Percentiles rank a stretch among this genome's conserved stretches.
phyloP scores from a whole-genome alignment of 2,888 invertebrate genomes.

The Temnothorax unifasciatus region DNA sequence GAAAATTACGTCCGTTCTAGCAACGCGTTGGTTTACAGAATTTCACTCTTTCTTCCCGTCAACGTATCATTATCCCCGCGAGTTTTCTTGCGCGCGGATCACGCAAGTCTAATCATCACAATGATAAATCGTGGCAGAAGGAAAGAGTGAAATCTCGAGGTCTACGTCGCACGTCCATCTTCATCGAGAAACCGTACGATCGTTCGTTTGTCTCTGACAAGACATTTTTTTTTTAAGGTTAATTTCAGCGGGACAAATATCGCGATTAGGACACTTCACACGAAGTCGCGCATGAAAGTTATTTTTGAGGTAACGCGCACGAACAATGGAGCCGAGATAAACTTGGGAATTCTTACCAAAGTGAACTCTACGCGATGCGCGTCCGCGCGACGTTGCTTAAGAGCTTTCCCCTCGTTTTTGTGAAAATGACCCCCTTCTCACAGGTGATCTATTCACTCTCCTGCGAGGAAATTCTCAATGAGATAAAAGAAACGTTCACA shows the following conservation, averaged over 20 bases:
- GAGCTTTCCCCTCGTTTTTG: conserved; percentile 55
- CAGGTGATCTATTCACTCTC: conserved; percentile 42
- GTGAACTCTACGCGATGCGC: conserved; percentile 8
- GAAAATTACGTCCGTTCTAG: conserved; percentile 25
- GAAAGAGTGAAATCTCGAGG: conserved; percentile 43
- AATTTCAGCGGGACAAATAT: neutral
- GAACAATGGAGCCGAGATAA: conserved; percentile 43
- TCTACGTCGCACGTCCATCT: conserved; percentile 14
- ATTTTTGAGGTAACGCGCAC: conserved; percentile 31
- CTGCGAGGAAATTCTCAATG: conserved; percentile 47
- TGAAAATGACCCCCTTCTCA: conserved; percentile 57
- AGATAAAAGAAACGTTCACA: conserved; percentile 49
- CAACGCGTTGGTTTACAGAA: conserved; percentile 47
- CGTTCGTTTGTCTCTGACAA: neutral
- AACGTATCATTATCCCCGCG: conserved; percentile 39
- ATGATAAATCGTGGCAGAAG: conserved; percentile 32
- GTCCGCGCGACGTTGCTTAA: conserved; percentile 21
- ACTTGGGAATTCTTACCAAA: conserved; percentile 31
- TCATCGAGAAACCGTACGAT: conserved; percentile 18
- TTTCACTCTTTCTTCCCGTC: conserved; percentile 45
- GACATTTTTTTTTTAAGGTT: conserved; percentile 12
- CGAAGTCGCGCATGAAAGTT: conserved; percentile 20
- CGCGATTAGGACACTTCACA: conserved; percentile 39
- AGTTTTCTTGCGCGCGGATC: conserved; percentile 26
- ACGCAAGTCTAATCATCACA: conserved; percentile 45